Evolutionary conservation across 1,140 invertebrate genomes (phyloP).

Genomic region (Drusus annulatus): DNA sequence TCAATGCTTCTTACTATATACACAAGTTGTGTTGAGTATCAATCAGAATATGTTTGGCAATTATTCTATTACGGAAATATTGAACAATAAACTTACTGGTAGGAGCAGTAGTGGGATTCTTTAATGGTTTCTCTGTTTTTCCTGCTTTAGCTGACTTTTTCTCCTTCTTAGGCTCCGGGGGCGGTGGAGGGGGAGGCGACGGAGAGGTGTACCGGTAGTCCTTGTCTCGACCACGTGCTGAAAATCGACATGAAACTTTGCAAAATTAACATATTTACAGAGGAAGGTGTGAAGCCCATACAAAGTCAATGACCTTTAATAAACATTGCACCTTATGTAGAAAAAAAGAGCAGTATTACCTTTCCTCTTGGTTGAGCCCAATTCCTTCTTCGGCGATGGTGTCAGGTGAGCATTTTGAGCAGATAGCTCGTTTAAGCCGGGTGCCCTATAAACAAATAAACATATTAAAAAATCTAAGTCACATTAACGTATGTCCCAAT

Average conservation of each 20-base stretch:
- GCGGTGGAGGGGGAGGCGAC: constrained; percentile 60
- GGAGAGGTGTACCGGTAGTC: constrained; percentile 47
- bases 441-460: too few relatives aligned
- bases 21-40: too few relatives aligned
- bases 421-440: constrained; percentile 50
- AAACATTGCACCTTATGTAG: too few relatives aligned
- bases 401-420: constrained; percentile 47
- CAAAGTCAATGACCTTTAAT: too few relatives aligned
- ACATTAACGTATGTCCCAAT: too few relatives aligned
- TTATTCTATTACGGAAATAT: too few relatives aligned
- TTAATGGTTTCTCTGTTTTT: constrained; percentile 1
- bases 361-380: constrained; percentile 31
- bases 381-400: neutral
- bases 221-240: constrained; percentile 47
- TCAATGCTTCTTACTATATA: too few relatives aligned
- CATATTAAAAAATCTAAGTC: too few relatives aligned
- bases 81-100: constrained; percentile 33
- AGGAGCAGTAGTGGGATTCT: constrained; percentile 29
- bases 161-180: constrained; percentile 68
- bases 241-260: neutral
- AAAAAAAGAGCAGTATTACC: too few relatives aligned
- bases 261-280: too few relatives aligned
- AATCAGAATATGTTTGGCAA: too few relatives aligned
- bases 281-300: too few relatives aligned
- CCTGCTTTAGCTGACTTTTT: constrained; percentile 57